Base-by-base conservation (phyloP, 2,797 vertebrate species). In the Botia almorhae region DNA sequence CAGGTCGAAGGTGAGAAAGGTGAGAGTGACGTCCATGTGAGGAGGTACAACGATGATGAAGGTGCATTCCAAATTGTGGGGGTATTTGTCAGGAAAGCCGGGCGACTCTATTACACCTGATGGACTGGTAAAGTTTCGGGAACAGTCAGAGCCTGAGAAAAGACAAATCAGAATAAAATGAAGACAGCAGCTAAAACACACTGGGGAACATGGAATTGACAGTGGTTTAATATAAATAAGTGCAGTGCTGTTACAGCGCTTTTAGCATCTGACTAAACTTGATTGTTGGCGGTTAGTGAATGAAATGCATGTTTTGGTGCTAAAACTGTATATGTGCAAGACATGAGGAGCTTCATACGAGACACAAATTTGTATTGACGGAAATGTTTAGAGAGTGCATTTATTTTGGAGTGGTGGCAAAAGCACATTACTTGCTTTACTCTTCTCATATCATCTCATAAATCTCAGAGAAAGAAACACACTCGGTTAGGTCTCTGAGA, bases 31-130 rank as follows among this genome's bases (percentile, higher is more conserved):
- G 58, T 98, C 97, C 95, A 97, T 97, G 92, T 93, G 94, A 83
- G 96, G 95, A 70, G 94, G 96, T 84, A 96, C 96, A 70, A 98
- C 87, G 89, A 99, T 97, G 88, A 97, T 97, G 87, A 98, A 99
- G 88, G 95, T 82, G 23, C 97, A 99, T 89, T 98, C 97, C 90
- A 99, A 90, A 89, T 98, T 98, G 91, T 98, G 97, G 8, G 97
- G 98, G 87, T 99, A 99, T 84, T 99, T 99, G 90, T 99, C 97
- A 0, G 98, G 97, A 87, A 96, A 99, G n/a, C 96, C 96, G 0
- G 97, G 98, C 4, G 98, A 99, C 86, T 99, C 96, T 0, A 98
- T 97, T 82, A 96, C 95, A 17, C 97, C 97, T 0, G 95, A 93
- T 78, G 92, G 92, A 84, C 93, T 95, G 67, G 96, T 98, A 88